Percentiles rank a stretch among this genome's conserved stretches.
phyloP scores from a whole-genome alignment of 2,888 invertebrate genomes.

The Apodemia mormo region DNA sequence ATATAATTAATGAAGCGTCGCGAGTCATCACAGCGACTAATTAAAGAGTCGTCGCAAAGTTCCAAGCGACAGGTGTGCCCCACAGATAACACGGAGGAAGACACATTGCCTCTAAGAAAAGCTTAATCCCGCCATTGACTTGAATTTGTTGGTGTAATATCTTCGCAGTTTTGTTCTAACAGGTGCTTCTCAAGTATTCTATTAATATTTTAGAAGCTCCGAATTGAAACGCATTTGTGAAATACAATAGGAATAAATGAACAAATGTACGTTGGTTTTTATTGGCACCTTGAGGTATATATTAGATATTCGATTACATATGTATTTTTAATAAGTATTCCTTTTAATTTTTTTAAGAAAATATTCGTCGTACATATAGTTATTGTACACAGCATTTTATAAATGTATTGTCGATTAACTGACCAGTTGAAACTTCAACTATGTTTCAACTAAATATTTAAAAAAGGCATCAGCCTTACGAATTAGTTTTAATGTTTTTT shows the following conservation, averaged over 20 bases:
- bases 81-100: conserved; percentile 53
- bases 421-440: too few relatives aligned
- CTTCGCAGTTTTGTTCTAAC: conserved; percentile 27
- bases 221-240: background rate
- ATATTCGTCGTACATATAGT: too few relatives aligned
- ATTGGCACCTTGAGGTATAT: too few relatives aligned
- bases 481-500: too few relatives aligned
- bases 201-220: background rate
- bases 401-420: too few relatives aligned
- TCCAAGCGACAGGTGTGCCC: conserved; percentile 61
- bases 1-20: conserved; percentile 68
- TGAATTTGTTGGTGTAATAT: conserved; percentile 29
- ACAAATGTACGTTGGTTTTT: too few relatives aligned
- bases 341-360: too few relatives aligned
- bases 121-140: conserved; percentile 43
- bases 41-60: conserved; percentile 63
- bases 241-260: background rate
- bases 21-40: conserved; percentile 60
- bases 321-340: too few relatives aligned
- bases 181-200: conserved; percentile 26
- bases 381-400: too few relatives aligned
- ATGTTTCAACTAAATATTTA: too few relatives aligned
- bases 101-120: conserved; percentile 51
- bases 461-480: too few relatives aligned
- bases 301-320: too few relatives aligned